These are phyloP conservation scores for Engraulis encrasicolus DNA, from an alignment of 2,113 vertebrate species.

Conservation along the genomic window DNA sequence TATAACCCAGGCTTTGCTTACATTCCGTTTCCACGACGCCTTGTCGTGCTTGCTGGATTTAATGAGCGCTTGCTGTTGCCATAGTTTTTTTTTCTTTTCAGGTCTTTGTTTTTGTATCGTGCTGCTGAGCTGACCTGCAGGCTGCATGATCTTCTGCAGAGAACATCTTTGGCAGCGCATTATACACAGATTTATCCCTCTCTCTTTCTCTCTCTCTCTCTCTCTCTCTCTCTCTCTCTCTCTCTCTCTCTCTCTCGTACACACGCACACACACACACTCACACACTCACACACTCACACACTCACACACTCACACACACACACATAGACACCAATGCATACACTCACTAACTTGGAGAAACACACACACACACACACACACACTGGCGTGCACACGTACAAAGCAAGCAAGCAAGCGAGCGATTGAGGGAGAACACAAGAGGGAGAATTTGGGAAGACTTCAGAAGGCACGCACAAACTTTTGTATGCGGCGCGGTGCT, in stretches of 20 bases:
- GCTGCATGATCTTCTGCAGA: neutral
- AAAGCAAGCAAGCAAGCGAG: no score
- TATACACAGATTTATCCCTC: neutral
- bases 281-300: neutral
- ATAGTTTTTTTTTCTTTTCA: neutral
- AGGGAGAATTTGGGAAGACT: neutral
- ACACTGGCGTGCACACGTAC: no score
- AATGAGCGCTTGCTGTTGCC: neutral
- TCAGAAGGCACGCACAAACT: constrained; percentile 13
- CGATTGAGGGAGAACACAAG: no score
- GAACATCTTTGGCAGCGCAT: neutral
- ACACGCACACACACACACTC: neutral
- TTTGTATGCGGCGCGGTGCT: neutral
- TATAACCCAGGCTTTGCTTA: neutral
- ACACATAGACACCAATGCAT: no score
- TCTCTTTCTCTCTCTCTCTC: neutral
- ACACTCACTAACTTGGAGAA: no score
- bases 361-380: constrained; percentile 12
- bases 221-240: neutral
- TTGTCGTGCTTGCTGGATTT: neutral
- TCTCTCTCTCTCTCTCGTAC: neutral
- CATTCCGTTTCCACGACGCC: neutral
- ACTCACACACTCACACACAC: constrained; percentile 2
- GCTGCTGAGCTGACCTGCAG: neutral
- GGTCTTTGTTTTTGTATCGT: neutral